A percentile compares a stretch with the other conserved stretches of the same genome.
phyloP scores from a whole-genome alignment of 2,888 invertebrate species.

The Diadegma fenestrale region DNA sequence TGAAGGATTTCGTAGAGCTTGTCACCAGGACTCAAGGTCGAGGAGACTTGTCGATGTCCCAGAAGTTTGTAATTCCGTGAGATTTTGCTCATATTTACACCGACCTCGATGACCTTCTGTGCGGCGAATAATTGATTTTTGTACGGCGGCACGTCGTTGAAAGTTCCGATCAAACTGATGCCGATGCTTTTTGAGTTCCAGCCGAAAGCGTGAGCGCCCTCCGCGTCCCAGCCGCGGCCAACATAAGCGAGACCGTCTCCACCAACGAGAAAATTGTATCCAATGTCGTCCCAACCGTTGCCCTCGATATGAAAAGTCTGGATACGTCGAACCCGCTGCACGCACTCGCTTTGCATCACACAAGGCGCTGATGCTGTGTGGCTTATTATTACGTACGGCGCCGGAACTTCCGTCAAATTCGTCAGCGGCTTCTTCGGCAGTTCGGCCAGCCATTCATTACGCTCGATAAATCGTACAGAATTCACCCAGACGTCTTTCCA shows the following conservation, averaged over 20 bases:
- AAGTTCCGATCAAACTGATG: conserved; percentile 91
- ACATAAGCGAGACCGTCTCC: conserved; percentile 91
- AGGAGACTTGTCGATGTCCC: conserved; percentile 89
- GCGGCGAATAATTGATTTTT: conserved; percentile 86
- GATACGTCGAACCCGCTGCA: conserved; percentile 74
- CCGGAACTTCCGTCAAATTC: conserved; percentile 76
- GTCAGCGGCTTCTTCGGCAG: conserved; percentile 83
- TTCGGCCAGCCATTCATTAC: conserved; percentile 90
- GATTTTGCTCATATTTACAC: conserved; percentile 88
- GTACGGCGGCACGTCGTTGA: conserved; percentile 85
- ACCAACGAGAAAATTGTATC: conserved; percentile 92
- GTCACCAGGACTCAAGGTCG: conserved; percentile 90
- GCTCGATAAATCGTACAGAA: conserved; percentile 86
- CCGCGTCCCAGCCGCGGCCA: conserved; percentile 91
- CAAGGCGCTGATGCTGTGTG: conserved; percentile 79
- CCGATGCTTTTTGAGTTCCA: conserved; percentile 90
- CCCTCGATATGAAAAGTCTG: conserved; percentile 88
- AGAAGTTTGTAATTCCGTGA: conserved; percentile 88
- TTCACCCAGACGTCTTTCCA: conserved; percentile 67
- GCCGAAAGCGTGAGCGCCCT: conserved; percentile 90
- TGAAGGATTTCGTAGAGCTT: conserved; percentile 88
- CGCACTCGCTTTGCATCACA: conserved; percentile 80
- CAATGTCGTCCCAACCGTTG: conserved; percentile 89
- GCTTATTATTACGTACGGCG: conserved; percentile 79
- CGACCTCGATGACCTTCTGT: conserved; percentile 87